These are phyloP conservation scores for Andrena chrysosceles DNA, from an alignment of 2,888 invertebrate species.

Conservation along the genomic window DNA sequence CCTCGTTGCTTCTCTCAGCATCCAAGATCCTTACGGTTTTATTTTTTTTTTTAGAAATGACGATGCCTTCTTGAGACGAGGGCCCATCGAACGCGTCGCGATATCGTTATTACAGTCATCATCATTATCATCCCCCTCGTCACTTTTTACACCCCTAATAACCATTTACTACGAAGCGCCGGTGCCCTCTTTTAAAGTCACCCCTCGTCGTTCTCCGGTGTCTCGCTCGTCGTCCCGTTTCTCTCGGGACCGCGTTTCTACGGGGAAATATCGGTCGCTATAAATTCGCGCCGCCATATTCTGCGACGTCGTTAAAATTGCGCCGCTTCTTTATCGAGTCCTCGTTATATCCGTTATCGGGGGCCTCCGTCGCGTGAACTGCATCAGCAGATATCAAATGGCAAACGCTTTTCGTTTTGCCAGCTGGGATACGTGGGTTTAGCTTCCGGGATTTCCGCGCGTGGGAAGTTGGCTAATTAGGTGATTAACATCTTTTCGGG, in stretches of 20 bases:
- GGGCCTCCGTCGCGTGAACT: constrained; percentile 13
- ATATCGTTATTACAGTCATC: constrained; percentile 54
- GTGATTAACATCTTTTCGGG: too few species aligned
- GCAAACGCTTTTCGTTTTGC: too few species aligned
- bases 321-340: constrained; percentile 30
- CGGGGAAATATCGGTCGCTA: constrained; percentile 7
- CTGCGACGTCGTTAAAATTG: constrained; percentile 38
- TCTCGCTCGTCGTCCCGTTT: neutral
- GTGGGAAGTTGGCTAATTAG: too few species aligned
- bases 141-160: constrained; percentile 46
- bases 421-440: too few species aligned
- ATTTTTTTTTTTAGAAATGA: too few species aligned
- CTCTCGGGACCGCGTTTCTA: neutral
- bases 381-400: constrained; percentile 8
- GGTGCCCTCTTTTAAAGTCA: neutral
- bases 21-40: too few species aligned
- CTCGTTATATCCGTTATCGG: constrained; percentile 33
- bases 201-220: neutral
- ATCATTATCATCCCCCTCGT: constrained; percentile 25
- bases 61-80: neutral
- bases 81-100: constrained; percentile 16
- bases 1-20: neutral
- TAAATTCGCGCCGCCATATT: constrained; percentile 40
- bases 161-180: constrained; percentile 17
- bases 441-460: too few species aligned